Conservation (phyloP, 2,113 vertebrate genomes). For the Rostratula benghalensis region DNA sequence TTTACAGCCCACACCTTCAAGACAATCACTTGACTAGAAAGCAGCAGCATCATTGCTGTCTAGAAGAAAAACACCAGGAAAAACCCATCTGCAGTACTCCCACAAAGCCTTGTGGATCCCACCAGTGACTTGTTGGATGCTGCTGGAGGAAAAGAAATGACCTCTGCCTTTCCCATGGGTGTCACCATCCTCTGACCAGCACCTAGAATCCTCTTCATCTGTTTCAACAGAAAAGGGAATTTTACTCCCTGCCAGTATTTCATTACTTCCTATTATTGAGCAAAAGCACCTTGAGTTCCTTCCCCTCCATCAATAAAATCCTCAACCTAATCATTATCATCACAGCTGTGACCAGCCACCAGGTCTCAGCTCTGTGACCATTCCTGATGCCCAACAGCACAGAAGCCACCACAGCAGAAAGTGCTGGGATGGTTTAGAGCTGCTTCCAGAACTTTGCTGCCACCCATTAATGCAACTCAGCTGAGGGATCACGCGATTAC, state of each 20-base stretch:
- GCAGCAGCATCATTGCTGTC: too few relatives aligned
- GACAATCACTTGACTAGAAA: neutral
- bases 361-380: neutral
- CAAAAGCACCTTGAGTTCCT: neutral
- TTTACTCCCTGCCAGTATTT: neutral
- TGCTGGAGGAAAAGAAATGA: neutral
- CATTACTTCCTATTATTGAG: neutral
- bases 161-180: fast-evolving
- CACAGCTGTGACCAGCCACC: neutral
- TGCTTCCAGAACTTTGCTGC: neutral
- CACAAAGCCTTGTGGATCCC: neutral
- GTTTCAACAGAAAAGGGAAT: neutral
- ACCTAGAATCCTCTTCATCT: fast-evolving
- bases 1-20: neutral
- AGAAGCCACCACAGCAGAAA: neutral
- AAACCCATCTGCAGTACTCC: neutral
- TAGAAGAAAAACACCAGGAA: neutral
- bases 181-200: neutral
- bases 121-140: neutral
- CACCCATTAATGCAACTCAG: neutral
- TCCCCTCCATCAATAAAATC: neutral
- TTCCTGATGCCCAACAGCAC: fast-evolving
- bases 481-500: neutral
- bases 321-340: neutral
- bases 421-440: fast-evolving